Evolutionary conservation across 2,113 vertebrate genomes (phyloP), one percentile per base, ranked within the genome.

Genomic region (Aspidoscelis tigris): DNA sequence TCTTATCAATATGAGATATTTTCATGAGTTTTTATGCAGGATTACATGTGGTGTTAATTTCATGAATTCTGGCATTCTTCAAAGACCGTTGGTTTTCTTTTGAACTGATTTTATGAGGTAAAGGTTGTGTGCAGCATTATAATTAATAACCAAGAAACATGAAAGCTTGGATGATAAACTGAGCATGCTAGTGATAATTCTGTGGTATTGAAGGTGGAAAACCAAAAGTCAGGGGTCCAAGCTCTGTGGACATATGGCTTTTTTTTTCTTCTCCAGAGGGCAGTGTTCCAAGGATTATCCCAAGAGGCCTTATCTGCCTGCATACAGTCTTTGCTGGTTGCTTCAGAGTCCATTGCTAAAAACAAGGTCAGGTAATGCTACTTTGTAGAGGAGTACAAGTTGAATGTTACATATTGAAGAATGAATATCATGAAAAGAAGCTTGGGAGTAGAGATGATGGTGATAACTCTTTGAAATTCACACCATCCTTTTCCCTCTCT

Each of bases 301-400:
- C 99, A 99, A 92, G 99, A 99, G 93, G 98, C 98, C 9, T 96
- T 99, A 92, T 99, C 98, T 80, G 98, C 98, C 82, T 99, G 99
- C 91, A 98, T 98, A 94, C 97, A 97, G 89, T 99, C 99, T 0
- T 94, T 99, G 84, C 96, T 99, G 83, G 97, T 96, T 95, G 98
- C 99, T 47, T 96, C 97, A 2, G 98, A 99, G 88, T 95, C 98
- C 76, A 99, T 99, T 95, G 93, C 96, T 88, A 99, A 98, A 96
- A 99, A 95, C 95, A 99, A 99, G 98, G 99, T 99, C 95, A 95
- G 97, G 90, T 85, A 44, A 87, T 81, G 76, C 58, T 55, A 80
- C 82, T 16, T 41, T 24, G 10, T 5, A 33, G 21, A 14, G n/a
- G 43, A 14, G 8, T 43, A 12, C 5, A 9, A 5, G 3, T 12